Evolutionary conservation across 2,888 invertebrate genomes (phyloP), one percentile per base, ranked within the genome.

Genomic region (Drosophila vallismaia): DNA sequence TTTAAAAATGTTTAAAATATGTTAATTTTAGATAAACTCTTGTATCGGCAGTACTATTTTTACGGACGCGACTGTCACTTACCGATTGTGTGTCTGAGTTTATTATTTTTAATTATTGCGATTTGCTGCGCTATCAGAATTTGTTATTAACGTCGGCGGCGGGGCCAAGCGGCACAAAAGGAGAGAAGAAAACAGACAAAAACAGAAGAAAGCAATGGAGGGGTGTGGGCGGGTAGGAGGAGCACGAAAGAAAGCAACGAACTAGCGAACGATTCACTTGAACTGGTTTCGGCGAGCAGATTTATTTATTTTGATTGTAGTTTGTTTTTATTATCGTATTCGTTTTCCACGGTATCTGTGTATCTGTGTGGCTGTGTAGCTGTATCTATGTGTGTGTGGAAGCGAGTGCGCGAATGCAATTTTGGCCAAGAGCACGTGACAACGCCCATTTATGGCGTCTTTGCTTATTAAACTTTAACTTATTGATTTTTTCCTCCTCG

Each of bases 51-150:
- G 38, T 40, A 24, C 45, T 26, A 55, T 14, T 38, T 8, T 14
- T n/a, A 19, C 8, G n/a, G 7, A 14, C 31, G 14, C 48, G n/a
- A 42, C 26, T 60, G 60, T 58, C 46, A 5, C n/a, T 31, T 31
- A 46, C 40, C 46, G 59, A 59, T 60, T 66, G 53, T 67, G 56
- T 51, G 59, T 50, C 44, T 70, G 70, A 0, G 79, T 76, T 79
- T 75, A 75, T 85, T 86, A 68, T 68, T 84, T 73, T 75, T 78
- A 70, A 73, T 76, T 80, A 76, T 74, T 77, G 70, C 75, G 48
- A 74, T 74, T 77, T 78, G 70, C 57, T 74, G 77, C 73, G 72
- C 69, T 82, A 86, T 82, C 84, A 77, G 76, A 69, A 72, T 54
- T 86, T 67, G 75, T 68, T 60, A 63, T 76, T 72, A 67, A 49